Base-by-base conservation (phyloP, 1,140 invertebrate genomes). In the Triops cancriformis region DNA sequence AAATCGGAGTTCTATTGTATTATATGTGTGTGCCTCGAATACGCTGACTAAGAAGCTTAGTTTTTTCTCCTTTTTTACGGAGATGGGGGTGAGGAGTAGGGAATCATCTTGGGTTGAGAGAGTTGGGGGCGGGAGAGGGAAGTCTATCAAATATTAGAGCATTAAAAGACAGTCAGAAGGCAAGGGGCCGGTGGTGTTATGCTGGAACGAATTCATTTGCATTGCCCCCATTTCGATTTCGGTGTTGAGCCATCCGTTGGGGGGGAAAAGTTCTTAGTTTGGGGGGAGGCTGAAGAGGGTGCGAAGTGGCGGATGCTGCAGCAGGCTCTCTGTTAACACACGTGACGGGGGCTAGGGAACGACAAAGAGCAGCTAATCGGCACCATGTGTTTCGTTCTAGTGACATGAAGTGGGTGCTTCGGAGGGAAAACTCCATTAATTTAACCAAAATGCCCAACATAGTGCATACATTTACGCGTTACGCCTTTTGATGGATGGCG, bases 341-440 rank as follows among this genome's bases (percentile, higher is more conserved):
- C 51, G 51, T 64, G 51, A 64, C 51, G 51, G 51, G 51, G 51
- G 51, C 18, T 12, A 64, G 51, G 51, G 51, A 6, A n/a, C 51
- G 51, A 64, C n/a, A 64, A 64, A 64, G 51, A 64, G 51, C 51
- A 64, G 51, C 51, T 64, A 64, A 64, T 64, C 51, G 51, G 51
- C 51, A 64, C 51, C 51, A 64, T 64, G 51, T 64, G 51, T 64
- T 64, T 64, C 51, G 51, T n/a, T 64, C 10, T 64, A 18, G 51
- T 23, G 51, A 64, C 51, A 64, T 64, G 51, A 64, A 64, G 51
- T 64, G 51, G 51, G 51, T 64, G 51, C 51, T 64, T 23, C 6
- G 23, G 51, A 64, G 51, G 51, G 51, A 12, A 64, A 23, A 64
- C 51, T 7, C 31, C 51, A 64, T 64, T 14, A 64, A 64, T 14